Evolutionary conservation across 2,888 invertebrate species (phyloP), one percentile per base, ranked within the genome.

Genomic region (Oligia fasciuncula): DNA sequence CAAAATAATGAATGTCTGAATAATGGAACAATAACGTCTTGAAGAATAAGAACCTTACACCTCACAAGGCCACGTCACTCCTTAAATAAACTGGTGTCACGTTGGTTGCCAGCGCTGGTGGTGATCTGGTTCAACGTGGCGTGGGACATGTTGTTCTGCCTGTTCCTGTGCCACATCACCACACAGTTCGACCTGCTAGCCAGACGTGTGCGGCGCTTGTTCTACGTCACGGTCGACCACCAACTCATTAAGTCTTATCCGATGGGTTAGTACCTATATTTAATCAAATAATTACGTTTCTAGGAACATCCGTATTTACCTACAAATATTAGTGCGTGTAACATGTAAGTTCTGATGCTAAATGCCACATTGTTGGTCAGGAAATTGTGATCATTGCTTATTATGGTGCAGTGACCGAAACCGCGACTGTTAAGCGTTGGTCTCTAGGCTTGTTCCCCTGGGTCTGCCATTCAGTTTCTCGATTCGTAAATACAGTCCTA

Each of bases 91-190:
- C 43, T 51, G 51, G 17, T 65, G 29, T 62, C 8, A 23, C 35
- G 40, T 81, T 63, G 29, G 87, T 91, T 90, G 72, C 78, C 81
- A 76, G 79, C 85, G 13, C 29, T 86, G 65, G n/a, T 86, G 29
- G 87, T 89, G 35, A 86, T 93, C 17, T 91, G 88, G 85, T 85
- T 88, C 68, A 91, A 91, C 84, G 78, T 92, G 69, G 79, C 87
- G 35, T 91, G 91, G 71, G 93, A 93, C 79, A 85, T 93, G 46
- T 63, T 93, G 57, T 93, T 93, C 85, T 93, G 92, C 73, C 85
- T 91, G 54, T 92, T 91, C 60, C 80, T 93, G 65, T 90, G 90
- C 72, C 93, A 93, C 81, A 90, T 93, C 76, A 91, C 92, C 9
- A 90, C 87, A 29, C 92, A 93, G 78, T 90, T 93, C 57, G 91